Conservation (phyloP, 1,140 invertebrate genomes). For the Plodia interpunctella region DNA sequence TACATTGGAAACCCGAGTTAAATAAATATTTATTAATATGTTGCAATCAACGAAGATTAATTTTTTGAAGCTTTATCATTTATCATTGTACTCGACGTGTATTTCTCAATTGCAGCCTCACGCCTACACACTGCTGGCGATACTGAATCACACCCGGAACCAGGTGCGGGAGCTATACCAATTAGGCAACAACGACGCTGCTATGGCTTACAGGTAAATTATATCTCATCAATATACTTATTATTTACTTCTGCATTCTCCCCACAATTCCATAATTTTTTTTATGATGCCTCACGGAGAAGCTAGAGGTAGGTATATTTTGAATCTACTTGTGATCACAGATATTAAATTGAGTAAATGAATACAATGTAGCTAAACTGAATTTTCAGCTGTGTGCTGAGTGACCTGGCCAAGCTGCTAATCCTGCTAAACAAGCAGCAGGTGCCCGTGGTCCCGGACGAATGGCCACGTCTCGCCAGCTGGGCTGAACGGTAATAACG, state of each 20-base stretch:
- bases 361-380: no score
- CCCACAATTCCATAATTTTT: no score
- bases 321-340: no score
- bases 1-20: no score
- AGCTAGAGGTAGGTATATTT: no score
- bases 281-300: no score
- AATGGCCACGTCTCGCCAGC: conserved; percentile 84
- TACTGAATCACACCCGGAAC: conserved; percentile 85
- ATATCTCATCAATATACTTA: no score
- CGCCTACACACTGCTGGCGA: conserved; percentile 84
- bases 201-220: conserved; percentile 78
- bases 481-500: conserved; percentile 82
- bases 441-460: conserved; percentile 83
- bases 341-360: no score
- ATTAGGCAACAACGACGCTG: conserved; percentile 82
- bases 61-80: background rate
- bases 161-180: conserved; percentile 84
- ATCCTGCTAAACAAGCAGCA: conserved; percentile 84
- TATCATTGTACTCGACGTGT: conserved; percentile 8
- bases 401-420: conserved; percentile 85
- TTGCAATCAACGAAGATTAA: no score
- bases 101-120: conserved; percentile 75
- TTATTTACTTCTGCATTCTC: no score
- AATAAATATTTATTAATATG: no score
- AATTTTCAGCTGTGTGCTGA: conserved; percentile 84